Conservation (phyloP, 2,797 vertebrate species). For the Rallus crepitans region DNA sequence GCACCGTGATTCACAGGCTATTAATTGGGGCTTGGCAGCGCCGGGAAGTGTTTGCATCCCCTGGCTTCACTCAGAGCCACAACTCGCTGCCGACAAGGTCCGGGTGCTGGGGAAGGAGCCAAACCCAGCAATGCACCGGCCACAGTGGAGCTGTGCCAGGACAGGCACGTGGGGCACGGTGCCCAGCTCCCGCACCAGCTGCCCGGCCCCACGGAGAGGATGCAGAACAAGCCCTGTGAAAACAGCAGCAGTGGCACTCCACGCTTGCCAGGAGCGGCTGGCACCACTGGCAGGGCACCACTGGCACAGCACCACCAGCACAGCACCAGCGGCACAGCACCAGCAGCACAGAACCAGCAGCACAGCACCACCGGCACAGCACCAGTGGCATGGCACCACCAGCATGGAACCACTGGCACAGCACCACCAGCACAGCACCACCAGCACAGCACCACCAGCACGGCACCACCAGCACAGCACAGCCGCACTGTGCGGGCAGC, state of each 20-base stretch:
- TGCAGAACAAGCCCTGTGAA: neutral
- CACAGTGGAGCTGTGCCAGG: neutral
- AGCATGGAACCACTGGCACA: too few relatives aligned
- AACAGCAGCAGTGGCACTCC: neutral
- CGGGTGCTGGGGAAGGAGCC: neutral
- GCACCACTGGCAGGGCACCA: neutral
- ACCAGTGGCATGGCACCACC: too few relatives aligned
- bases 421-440: too few relatives aligned
- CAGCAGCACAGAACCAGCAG: too few relatives aligned
- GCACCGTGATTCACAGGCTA: constrained; percentile 54
- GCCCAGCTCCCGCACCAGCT: neutral
- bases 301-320: neutral
- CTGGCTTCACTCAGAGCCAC: constrained; percentile 54
- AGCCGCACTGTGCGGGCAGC: too few relatives aligned
- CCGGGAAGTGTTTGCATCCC: constrained; percentile 45
- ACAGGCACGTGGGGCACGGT: fast-evolving
- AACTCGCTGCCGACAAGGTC: neutral
- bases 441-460: too few relatives aligned
- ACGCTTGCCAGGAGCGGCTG: neutral
- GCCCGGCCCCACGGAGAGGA: fast-evolving
- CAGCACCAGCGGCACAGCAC: fast-evolving
- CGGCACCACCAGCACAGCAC: too few relatives aligned
- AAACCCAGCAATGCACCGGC: neutral
- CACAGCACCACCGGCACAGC: too few relatives aligned
- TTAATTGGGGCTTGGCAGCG: constrained; percentile 54